phyloP scores from a whole-genome alignment of 2,888 invertebrate species.

The Hecatera dysodea region DNA sequence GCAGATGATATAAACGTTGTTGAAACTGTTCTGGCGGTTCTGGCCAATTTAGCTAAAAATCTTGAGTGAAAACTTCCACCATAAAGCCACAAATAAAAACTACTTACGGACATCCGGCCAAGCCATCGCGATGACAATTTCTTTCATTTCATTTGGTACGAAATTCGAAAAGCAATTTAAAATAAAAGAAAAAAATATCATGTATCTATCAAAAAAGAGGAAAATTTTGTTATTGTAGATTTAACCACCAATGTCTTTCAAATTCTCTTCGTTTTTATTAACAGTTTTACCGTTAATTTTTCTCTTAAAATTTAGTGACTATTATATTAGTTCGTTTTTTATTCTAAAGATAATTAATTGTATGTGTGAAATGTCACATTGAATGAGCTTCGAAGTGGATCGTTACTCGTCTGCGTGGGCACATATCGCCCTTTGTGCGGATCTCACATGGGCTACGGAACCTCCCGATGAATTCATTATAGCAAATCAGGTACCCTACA shows the following conservation, averaged over 20 bases:
- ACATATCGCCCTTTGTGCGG: conserved; percentile 89
- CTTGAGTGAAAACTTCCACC: conserved; percentile 52
- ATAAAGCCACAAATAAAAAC: conserved; percentile 69
- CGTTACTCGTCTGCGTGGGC: conserved; percentile 88
- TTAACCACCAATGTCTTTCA: conserved; percentile 89
- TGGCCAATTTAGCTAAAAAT: conserved; percentile 1
- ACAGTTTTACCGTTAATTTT: conserved; percentile 87
- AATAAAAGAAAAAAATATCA: conserved; percentile 86
- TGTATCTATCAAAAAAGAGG: conserved; percentile 88
- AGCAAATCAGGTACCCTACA: conserved; percentile 85
- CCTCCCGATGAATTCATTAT: conserved; percentile 88
- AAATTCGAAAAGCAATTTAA: conserved; percentile 88
- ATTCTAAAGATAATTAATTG: conserved; percentile 85
- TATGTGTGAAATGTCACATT: conserved; percentile 88
- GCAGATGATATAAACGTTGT: background rate
- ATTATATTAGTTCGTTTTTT: conserved; percentile 86
- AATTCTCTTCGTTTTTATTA: conserved; percentile 89
- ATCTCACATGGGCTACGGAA: conserved; percentile 88
- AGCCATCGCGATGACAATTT: conserved; percentile 87
- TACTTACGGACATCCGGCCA: conserved; percentile 63
- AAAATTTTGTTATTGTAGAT: conserved; percentile 90
- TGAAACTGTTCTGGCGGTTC: background rate
- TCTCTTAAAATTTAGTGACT: conserved; percentile 87
- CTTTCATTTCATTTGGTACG: conserved; percentile 77
- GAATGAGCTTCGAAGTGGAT: conserved; percentile 90